Percentiles rank a stretch among this genome's conserved stretches.
Conservation (phyloP, 2,113 vertebrate genomes). For the Equus przewalskii region DNA sequence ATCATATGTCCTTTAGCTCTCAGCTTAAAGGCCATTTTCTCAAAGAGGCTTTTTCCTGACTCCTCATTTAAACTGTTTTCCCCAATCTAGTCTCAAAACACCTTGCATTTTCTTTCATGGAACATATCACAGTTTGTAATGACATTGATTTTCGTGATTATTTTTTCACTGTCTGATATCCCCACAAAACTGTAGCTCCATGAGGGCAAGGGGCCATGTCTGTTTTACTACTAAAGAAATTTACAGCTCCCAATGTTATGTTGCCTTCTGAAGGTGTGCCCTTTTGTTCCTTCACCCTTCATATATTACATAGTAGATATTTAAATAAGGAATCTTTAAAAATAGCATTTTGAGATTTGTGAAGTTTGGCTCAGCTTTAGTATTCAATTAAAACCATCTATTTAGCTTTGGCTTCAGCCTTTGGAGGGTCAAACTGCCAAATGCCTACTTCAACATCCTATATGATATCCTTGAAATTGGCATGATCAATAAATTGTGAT, state of each 20-base stretch:
- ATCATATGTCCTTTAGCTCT: not conserved
- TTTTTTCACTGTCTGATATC: not conserved
- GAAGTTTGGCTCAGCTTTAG: not conserved
- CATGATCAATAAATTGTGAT: not conserved
- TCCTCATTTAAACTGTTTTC: constrained; percentile 6
- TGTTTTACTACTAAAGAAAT: not conserved
- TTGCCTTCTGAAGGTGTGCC: not conserved
- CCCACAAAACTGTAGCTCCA: not conserved
- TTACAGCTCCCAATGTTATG: not conserved
- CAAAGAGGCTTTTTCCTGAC: not conserved
- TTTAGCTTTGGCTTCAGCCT: not conserved
- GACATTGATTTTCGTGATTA: constrained; percentile 5
- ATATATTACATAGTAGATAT: not conserved
- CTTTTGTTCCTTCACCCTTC: not conserved
- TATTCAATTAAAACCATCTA: not conserved
- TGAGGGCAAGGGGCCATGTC: not conserved
- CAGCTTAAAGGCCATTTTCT: not conserved
- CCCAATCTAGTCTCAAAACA: not conserved
- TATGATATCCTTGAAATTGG: not conserved
- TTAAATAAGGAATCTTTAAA: constrained; percentile 20
- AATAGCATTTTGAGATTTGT: not conserved
- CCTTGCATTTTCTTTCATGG: not conserved
- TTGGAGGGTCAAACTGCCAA: not conserved
- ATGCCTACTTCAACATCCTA: not conserved
- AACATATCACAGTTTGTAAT: not conserved